These are phyloP conservation scores for Hyperoodon ampullatus DNA, from an alignment of 2,113 vertebrate species.

Conservation along the genomic window DNA sequence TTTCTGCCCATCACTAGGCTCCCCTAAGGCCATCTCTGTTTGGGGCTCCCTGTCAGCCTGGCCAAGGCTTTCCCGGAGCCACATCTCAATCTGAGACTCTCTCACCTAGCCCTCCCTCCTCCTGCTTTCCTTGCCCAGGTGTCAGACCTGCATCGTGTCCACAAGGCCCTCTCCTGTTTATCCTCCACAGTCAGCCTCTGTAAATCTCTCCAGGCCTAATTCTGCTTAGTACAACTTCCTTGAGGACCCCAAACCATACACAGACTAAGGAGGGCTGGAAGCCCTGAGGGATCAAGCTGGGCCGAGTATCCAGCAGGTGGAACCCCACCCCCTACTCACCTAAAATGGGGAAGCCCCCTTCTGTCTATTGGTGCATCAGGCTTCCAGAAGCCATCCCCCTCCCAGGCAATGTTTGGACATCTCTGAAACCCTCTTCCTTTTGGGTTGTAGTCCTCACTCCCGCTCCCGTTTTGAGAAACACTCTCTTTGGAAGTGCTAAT, in stretches of 20 bases:
- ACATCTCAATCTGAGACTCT: background rate
- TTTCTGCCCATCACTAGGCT: fast-evolving
- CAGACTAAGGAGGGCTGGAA: background rate
- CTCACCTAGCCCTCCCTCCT: background rate
- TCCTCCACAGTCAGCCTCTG: fast-evolving
- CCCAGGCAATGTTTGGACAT: too few species aligned
- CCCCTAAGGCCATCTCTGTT: background rate
- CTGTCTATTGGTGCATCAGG: background rate
- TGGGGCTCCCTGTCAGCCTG: background rate
- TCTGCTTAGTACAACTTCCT: background rate
- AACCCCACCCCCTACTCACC: fast-evolving
- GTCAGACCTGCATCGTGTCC: fast-evolving
- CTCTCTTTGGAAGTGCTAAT: background rate
- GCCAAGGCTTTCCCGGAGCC: background rate
- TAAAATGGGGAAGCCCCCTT: background rate
- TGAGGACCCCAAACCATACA: background rate
- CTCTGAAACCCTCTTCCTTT: background rate
- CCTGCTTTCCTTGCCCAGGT: fast-evolving
- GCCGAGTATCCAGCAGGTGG: background rate
- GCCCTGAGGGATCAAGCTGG: too few species aligned
- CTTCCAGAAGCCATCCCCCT: background rate
- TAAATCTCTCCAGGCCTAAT: fast-evolving
- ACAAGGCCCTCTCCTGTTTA: fast-evolving
- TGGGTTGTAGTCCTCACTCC: background rate
- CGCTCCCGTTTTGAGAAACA: background rate